Conservation (phyloP, 2,113 vertebrate genomes). For the Psephotus haematonotus region DNA sequence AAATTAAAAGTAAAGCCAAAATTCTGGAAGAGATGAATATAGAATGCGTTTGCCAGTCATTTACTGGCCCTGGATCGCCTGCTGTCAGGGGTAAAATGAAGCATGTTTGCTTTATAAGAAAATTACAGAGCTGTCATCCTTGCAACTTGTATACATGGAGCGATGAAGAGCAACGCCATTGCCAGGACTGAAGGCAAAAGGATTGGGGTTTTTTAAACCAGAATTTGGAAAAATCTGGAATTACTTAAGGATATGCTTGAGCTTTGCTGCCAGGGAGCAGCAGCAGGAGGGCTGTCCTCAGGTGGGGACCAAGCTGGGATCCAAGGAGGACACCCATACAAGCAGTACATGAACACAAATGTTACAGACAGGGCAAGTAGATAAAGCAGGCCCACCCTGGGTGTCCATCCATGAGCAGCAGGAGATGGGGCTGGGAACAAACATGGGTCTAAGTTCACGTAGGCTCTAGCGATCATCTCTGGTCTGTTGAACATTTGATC, state of each 20-base stretch:
- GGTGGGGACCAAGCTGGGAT: not conserved
- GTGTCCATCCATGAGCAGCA: not conserved
- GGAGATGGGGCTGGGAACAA: not conserved
- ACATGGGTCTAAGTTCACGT: not conserved
- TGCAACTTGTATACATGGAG: not conserved
- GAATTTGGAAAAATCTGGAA: not conserved
- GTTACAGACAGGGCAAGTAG: not conserved
- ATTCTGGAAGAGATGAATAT: conserved; percentile 73
- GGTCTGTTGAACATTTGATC: not conserved
- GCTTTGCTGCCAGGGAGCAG: not conserved
- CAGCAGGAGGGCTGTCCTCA: not conserved
- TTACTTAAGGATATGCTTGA: not conserved
- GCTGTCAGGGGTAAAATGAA: conserved; percentile 73
- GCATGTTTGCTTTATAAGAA: not conserved
- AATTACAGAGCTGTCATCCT: conserved; percentile 17
- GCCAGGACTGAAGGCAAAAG: not conserved
- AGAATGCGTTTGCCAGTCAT: conserved; percentile 79
- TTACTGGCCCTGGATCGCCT: conserved; percentile 70
- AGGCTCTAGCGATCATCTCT: not conserved
- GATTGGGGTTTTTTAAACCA: not conserved
- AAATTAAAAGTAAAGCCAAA: conserved; percentile 68
- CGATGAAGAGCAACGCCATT: not conserved
- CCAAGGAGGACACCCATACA: no score
- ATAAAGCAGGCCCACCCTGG: not conserved
- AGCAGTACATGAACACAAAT: not conserved